These are phyloP conservation scores for Peromyscus californicus DNA, from an alignment of 2,113 vertebrate genomes.

Conservation along the genomic window DNA sequence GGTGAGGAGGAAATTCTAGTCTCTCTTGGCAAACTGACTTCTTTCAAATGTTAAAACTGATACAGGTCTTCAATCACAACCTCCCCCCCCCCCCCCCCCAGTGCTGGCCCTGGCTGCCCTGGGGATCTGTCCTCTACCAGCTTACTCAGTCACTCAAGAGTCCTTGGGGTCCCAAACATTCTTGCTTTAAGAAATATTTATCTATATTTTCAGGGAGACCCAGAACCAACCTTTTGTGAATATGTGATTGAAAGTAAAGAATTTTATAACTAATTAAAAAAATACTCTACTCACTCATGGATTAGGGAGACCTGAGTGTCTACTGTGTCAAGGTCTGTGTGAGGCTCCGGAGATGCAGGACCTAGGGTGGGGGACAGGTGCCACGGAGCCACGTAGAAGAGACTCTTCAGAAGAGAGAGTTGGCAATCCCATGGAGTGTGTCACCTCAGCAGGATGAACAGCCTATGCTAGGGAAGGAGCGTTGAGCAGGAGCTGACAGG, in stretches of 20 bases:
- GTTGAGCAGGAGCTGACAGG: background rate
- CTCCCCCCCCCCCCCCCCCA: background rate
- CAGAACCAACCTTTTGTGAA: background rate
- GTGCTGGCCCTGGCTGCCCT: background rate
- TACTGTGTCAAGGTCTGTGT: background rate
- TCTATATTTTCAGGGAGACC: background rate
- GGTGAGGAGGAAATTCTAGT: background rate
- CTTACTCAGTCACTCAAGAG: background rate
- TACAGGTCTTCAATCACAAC: background rate
- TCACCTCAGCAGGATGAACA: background rate
- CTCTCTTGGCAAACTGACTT: background rate
- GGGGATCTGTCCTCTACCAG: background rate
- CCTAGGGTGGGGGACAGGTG: too few relatives aligned
- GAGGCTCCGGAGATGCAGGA: background rate
- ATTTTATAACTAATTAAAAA: background rate
- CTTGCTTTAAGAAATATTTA: background rate
- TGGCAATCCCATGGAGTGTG: background rate
- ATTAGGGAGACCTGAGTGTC: background rate
- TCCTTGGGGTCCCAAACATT: background rate
- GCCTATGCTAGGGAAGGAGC: background rate
- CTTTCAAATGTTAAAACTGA: background rate
- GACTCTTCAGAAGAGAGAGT: background rate
- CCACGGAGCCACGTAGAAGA: background rate
- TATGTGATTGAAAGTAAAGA: background rate
- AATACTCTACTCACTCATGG: too few relatives aligned